Evolutionary conservation across 92 coral and sea anemone species (phyloP).

Genomic region (Virgularia gustaviana): DNA sequence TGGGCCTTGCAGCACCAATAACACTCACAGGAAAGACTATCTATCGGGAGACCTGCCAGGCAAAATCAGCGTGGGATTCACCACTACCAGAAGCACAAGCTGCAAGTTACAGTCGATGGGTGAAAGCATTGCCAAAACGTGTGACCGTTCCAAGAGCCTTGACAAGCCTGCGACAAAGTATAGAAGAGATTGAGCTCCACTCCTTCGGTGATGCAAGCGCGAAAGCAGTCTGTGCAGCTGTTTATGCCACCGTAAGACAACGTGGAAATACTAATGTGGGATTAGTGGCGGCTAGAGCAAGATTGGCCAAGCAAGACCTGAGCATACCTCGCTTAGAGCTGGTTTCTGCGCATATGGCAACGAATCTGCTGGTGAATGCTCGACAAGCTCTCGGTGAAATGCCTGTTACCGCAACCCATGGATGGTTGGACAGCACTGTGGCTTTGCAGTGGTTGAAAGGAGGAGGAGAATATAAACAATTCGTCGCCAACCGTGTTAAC

Average conservation of each 20-base stretch:
- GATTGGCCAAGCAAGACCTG: neutral
- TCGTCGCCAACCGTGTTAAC: constrained; percentile 17
- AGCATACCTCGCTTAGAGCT: constrained; percentile 19
- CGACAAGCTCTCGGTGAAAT: neutral
- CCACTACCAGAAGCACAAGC: constrained; percentile 17
- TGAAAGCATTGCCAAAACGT: neutral
- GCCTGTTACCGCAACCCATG: neutral
- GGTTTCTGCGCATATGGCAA: too few relatives aligned
- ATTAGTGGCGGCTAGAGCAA: too few relatives aligned
- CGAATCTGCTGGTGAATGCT: neutral
- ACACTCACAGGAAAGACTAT: constrained; percentile 7
- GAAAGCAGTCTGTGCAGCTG: constrained; percentile 17
- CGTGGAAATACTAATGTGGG: neutral
- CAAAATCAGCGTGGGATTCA: constrained; percentile 22
- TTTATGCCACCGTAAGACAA: constrained; percentile 24
- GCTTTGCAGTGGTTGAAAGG: constrained; percentile 27
- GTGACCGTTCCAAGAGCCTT: constrained; percentile 14
- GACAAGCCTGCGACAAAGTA: neutral
- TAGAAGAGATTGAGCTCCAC: constrained; percentile 26
- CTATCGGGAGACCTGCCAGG: constrained; percentile 6
- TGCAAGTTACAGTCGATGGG: neutral
- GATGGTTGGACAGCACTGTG: constrained; percentile 18
- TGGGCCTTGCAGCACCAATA: neutral
- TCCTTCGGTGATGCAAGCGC: constrained; percentile 18
- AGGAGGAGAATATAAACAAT: constrained; percentile 26